phyloP scores from a whole-genome alignment of 2,797 vertebrate species.

The Meriones psammophilus region DNA sequence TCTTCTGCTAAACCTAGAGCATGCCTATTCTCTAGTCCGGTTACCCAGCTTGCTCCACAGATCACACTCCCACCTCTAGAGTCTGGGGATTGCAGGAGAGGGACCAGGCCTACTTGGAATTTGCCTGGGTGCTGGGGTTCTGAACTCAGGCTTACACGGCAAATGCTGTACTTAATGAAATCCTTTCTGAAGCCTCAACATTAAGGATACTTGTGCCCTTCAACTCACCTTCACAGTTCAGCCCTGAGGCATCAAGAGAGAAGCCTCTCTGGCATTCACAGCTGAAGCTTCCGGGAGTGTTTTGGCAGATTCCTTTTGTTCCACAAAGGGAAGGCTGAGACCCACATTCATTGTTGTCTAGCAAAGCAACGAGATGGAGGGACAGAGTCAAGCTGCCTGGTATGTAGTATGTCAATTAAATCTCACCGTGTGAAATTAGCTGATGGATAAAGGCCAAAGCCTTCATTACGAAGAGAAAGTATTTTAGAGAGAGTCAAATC shows the following conservation, averaged over 20 bases:
- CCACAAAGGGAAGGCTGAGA: slow-evolving; percentile 90
- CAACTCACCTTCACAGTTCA: slow-evolving; percentile 91
- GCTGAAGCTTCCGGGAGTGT: slow-evolving; percentile 92
- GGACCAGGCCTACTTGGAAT: not conserved
- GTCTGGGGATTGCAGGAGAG: not conserved
- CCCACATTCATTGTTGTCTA: slow-evolving; percentile 93
- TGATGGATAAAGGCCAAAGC: not conserved
- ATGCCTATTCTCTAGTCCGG: accelerated
- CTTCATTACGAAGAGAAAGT: not conserved
- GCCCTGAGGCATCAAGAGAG: slow-evolving; percentile 90
- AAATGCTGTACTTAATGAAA: not conserved
- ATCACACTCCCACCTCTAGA: not conserved
- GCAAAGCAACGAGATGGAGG: slow-evolving; percentile 51
- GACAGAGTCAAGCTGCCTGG: not conserved
- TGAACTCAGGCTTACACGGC: not conserved
- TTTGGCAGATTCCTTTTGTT: slow-evolving; percentile 91
- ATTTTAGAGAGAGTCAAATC: not conserved
- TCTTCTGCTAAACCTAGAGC: not conserved
- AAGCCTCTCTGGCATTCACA: slow-evolving; percentile 93
- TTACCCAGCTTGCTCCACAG: too few relatives aligned
- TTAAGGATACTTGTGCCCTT: not conserved
- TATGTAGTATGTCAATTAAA: not conserved
- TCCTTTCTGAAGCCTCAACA: not conserved
- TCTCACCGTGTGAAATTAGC: not conserved
- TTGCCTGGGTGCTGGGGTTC: not conserved